Evolutionary conservation across 23 tunicate species (phyloP).

Genomic region (Trididemnum miniatum): DNA sequence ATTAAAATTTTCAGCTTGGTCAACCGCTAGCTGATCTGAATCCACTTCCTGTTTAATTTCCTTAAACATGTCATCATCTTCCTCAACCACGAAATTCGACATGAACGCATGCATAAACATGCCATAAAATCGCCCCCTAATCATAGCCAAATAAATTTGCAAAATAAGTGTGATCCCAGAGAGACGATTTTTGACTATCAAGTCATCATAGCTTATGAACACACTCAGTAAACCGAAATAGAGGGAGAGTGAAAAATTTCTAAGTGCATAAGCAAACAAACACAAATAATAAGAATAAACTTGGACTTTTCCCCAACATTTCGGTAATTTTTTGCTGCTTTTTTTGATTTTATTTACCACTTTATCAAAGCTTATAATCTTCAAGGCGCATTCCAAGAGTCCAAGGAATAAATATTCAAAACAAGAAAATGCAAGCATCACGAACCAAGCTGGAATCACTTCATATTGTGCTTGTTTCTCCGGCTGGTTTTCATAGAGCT

Average conservation of each 20-base stretch:
- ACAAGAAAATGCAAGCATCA: background rate
- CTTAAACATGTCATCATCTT: conserved; percentile 26
- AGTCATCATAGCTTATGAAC: background rate
- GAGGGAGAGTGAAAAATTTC: conserved; percentile 42
- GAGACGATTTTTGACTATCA: background rate
- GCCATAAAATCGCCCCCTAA: conserved; percentile 41
- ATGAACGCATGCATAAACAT: conserved; percentile 35
- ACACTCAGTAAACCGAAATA: conserved; percentile 37
- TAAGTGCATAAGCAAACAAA: conserved; percentile 17
- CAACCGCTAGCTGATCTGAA: no score
- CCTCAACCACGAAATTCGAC: conserved; percentile 35
- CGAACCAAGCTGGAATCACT: background rate
- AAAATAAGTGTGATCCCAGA: conserved; percentile 21
- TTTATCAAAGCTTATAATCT: conserved; percentile 17
- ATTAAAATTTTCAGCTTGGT: no score
- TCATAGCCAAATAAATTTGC: conserved; percentile 45
- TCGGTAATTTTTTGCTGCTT: background rate
- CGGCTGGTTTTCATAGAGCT: no score
- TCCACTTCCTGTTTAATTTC: background rate
- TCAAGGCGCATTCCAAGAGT: conserved; percentile 27
- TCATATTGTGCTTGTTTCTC: background rate
- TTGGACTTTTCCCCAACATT: background rate
- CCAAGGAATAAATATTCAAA: conserved; percentile 23
- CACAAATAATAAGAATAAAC: background rate
- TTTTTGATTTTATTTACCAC: background rate